phyloP scores from a whole-genome alignment of 2,797 vertebrate species.

The Chromobotia macracanthus region DNA sequence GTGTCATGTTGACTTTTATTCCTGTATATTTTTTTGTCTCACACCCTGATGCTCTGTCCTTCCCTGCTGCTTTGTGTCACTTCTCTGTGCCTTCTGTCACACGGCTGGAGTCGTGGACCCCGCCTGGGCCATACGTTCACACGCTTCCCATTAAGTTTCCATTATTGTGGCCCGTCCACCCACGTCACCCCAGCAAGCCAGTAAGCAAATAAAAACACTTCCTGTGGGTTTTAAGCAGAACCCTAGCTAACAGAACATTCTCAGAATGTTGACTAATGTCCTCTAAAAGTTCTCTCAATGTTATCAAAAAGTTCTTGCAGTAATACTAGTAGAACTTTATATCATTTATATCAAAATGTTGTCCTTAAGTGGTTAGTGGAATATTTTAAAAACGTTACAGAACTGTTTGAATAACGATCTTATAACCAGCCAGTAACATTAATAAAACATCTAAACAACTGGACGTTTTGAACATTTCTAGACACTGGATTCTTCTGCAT shows the following conservation, averaged over 20 bases:
- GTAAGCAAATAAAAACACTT: neutral
- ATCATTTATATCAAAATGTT: too few species aligned
- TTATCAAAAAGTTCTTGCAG: too few species aligned
- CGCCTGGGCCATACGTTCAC: constrained; percentile 28
- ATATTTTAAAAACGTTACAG: too few species aligned
- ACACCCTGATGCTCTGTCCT: constrained; percentile 21
- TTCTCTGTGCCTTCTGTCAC: constrained; percentile 50
- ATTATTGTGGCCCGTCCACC: constrained; percentile 37
- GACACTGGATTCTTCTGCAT: neutral
- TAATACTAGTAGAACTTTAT: too few species aligned
- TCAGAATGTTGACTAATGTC: too few species aligned
- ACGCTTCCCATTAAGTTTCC: constrained; percentile 43
- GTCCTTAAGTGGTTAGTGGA: too few species aligned
- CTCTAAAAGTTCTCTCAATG: too few species aligned
- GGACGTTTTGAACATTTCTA: too few species aligned
- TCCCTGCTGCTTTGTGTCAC: constrained; percentile 42
- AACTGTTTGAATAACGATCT: too few species aligned
- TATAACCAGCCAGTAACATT: too few species aligned
- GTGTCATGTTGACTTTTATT: constrained; percentile 40
- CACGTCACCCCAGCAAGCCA: constrained; percentile 10
- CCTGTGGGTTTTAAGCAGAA: neutral
- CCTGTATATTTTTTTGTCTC: constrained; percentile 33
- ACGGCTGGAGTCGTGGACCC: constrained; percentile 25
- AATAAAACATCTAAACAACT: too few species aligned
- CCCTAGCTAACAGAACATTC: too few species aligned